Conservation (phyloP, 35 echinoderm and acorn worm species). For the Chiridota heheva region DNA sequence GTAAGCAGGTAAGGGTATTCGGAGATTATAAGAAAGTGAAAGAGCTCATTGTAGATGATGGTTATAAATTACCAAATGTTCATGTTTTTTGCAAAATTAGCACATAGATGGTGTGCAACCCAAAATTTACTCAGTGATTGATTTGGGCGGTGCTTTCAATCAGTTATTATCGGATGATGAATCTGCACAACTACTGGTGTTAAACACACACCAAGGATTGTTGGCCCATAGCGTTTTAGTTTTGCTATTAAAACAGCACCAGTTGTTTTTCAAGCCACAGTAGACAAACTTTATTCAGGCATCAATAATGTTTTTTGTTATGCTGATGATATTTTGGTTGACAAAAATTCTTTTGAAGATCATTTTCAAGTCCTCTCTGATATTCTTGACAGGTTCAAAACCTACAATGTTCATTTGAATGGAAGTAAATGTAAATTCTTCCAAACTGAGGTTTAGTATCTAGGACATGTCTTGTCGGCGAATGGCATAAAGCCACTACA, state of each 20-base stretch:
- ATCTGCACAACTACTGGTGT: slow-evolving; percentile 9
- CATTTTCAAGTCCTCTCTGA: neutral
- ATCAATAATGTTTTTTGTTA: too few species aligned
- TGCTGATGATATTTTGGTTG: neutral
- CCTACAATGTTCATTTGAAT: neutral
- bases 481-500: slow-evolving; percentile 3
- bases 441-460: neutral
- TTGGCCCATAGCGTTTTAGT: slow-evolving; percentile 21
- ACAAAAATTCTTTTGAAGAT: neutral
- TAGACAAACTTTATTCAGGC: slow-evolving; percentile 22
- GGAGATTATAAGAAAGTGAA: neutral
- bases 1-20: neutral
- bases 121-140: slow-evolving; percentile 38
- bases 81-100: slow-evolving; percentile 39
- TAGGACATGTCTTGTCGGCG: neutral
- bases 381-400: neutral
- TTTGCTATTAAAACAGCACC: slow-evolving; percentile 4
- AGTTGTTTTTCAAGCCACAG: slow-evolving; percentile 1
- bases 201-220: slow-evolving; percentile 41
- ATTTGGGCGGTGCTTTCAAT: slow-evolving; percentile 32
- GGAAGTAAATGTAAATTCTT: neutral
- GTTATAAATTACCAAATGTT: slow-evolving; percentile 25
- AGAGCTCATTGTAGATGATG: neutral
- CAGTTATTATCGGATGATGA: neutral
- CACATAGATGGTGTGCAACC: slow-evolving; percentile 23